Evolutionary conservation across 2,797 vertebrate species (phyloP), one percentile per base, ranked within the genome.

Genomic region (Delichon dasypus): DNA sequence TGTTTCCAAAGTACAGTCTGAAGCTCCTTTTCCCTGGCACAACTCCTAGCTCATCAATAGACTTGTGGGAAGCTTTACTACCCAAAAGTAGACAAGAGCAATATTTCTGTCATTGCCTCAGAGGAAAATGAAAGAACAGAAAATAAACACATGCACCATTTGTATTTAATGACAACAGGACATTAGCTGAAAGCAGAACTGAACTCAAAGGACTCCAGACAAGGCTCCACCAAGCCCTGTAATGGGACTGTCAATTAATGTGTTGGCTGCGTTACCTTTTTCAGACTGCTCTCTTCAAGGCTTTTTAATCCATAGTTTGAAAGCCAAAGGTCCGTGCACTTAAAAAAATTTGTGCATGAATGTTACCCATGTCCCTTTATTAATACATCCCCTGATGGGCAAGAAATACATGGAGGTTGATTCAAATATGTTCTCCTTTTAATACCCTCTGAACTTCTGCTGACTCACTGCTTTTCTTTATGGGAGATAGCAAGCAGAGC

Each of bases 401-500:
- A 88, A 84, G 79, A 96, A 94, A 94, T 74, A 72, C 47, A 88
- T 27, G 65, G 53, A 93, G 40, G 54, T 91, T 75, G 16, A 85
- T 91, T 91, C 51, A 89, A 85, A 89, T 83, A 62, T 54, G 44
- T 86, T 91, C 51, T 83, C 30, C 38, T 94, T 94, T 91, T 66
- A 83, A 72, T 75, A 65, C 32, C 19, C 44, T 90, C 87, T 91
- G 85, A 95, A 85, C 81, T 85, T 96, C 58, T 96, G 89, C 94
- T 92, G 92, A 96, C 61, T 95, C 81, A 93, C 66, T 2, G 16
- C 78, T 29, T 75, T 90, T 88, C 85, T 84, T 81, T 84, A 81
- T 13, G 75, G 66, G 27, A 88, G 70, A 68, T 14, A 27, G 90
- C 76, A 95, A 95, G 51, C 87, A 74, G 71, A 91, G 70, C 10